Base-by-base conservation (phyloP, 23 tunicate species). In the Halocynthia aurantium region DNA sequence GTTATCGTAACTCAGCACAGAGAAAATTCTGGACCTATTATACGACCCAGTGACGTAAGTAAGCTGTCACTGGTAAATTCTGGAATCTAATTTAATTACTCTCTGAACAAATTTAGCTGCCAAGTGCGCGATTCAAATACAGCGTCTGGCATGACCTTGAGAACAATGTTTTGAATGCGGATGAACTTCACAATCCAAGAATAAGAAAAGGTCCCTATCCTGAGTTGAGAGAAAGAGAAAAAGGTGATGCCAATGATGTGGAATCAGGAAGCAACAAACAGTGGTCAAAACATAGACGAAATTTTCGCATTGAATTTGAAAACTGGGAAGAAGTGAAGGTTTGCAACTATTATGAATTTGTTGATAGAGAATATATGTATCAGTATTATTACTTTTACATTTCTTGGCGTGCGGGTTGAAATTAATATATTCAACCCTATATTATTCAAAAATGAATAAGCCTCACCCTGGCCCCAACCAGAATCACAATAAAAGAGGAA, bases 131-230 rank as follows among this genome's bases (percentile, higher is more conserved):
- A 53, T 53, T 73, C 76, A 89, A 84, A 57, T 64, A 84, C 53
- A 85, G 83, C 62, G 74, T 89, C 10, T 89, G 96, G 96, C 96
- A 89, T 81, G 89, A 89, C 57, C 76, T 89, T 10, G 83, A 84
- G 18, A 80, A 89, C 19, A 89, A 84, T 52, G 76, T 80, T 76
- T 54, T 89, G 19, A 76, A 80, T 52, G 96, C 89, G 75, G 55
- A 84, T 76, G 89, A 89, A 66, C 55, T 89, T 69, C 75, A 89
- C 21, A 84, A 80, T 70, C 96, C 96, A 12, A 60, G 96, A 67
- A 81, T 89, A 22, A 61, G 96, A 76, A 81, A 80, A 76, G 96
- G 96, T 85, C 11, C 19, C 9, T 52, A n/a, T 20, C 44, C 44
- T 31, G 44, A 31, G 44, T 31, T 31, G 44, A 31, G 44, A 4